Conservation (phyloP, 1,140 invertebrate genomes). For the Octopus sinensis region DNA sequence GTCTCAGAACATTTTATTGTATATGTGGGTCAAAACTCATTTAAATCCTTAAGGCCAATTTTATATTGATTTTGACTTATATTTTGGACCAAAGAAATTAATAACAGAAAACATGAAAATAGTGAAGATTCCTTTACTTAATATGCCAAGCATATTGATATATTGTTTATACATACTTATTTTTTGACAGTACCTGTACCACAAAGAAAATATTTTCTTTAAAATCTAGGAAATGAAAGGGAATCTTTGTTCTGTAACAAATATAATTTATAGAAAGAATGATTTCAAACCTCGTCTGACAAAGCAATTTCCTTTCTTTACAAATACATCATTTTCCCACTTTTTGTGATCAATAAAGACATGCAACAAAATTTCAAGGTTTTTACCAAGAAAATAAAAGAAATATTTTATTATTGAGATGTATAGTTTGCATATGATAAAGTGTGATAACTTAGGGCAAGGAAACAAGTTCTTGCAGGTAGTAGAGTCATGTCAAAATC, state of each 20-base stretch:
- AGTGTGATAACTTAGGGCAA: neutral
- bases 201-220: neutral
- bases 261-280: neutral
- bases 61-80: too few relatives aligned
- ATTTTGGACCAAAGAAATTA: too few relatives aligned
- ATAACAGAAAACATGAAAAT: too few relatives aligned
- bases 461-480: neutral
- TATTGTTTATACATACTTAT: neutral
- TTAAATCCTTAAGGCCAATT: too few relatives aligned
- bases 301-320: slow-evolving; percentile 6
- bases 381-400: neutral
- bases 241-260: slow-evolving; percentile 9
- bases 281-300: slow-evolving; percentile 6
- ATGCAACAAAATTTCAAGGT: neutral
- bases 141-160: too few relatives aligned
- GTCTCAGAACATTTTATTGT: too few relatives aligned
- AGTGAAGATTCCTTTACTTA: too few relatives aligned
- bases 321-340: neutral
- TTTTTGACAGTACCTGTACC: neutral
- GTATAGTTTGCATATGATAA: slow-evolving; percentile 1
- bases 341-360: neutral
- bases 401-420: neutral
- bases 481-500: neutral
- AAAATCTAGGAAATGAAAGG: neutral
- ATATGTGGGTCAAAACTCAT: too few relatives aligned